phyloP scores from a whole-genome alignment of 2,888 invertebrate species.

The Eupithecia subumbrata region DNA sequence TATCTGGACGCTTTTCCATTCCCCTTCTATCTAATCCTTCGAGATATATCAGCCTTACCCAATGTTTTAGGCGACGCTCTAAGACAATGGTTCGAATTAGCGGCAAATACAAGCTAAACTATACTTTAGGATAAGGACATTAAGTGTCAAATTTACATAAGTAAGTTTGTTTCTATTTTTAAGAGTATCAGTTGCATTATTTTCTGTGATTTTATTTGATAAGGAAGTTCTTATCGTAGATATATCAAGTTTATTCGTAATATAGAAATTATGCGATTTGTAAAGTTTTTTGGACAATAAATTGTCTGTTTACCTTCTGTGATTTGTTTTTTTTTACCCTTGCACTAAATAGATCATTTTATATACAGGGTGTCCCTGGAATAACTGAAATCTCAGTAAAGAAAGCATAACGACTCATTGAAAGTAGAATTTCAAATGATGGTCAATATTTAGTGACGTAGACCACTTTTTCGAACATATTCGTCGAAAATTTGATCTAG shows the following conservation, averaged over 20 bases:
- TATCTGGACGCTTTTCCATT: constrained; percentile 99
- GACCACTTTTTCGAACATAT: too few relatives aligned
- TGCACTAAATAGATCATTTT: not conserved
- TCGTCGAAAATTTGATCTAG: too few relatives aligned
- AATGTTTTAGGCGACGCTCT: constrained; percentile 97
- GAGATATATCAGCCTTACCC: constrained; percentile 95
- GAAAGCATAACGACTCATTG: too few relatives aligned
- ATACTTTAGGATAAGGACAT: not conserved
- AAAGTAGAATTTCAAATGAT: too few relatives aligned
- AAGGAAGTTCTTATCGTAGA: not conserved
- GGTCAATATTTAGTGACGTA: too few relatives aligned
- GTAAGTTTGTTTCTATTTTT: not conserved
- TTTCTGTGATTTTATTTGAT: constrained; percentile 13
- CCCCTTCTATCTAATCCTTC: constrained; percentile 97
- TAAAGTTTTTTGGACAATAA: constrained; percentile 4
- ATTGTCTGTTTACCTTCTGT: not conserved
- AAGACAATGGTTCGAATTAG: constrained; percentile 99
- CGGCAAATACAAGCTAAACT: constrained; percentile 84
- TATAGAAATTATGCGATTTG: not conserved
- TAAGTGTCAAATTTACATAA: constrained; percentile 8
- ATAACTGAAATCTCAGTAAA: too few relatives aligned
- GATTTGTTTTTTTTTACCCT: not conserved
- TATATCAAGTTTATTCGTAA: not conserved
- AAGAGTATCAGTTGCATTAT: constrained; percentile 11
- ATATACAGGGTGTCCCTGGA: too few relatives aligned